These are phyloP conservation scores for Corythoichthys haematopterus DNA, from an alignment of 2,113 vertebrate genomes.

Conservation along the genomic window DNA sequence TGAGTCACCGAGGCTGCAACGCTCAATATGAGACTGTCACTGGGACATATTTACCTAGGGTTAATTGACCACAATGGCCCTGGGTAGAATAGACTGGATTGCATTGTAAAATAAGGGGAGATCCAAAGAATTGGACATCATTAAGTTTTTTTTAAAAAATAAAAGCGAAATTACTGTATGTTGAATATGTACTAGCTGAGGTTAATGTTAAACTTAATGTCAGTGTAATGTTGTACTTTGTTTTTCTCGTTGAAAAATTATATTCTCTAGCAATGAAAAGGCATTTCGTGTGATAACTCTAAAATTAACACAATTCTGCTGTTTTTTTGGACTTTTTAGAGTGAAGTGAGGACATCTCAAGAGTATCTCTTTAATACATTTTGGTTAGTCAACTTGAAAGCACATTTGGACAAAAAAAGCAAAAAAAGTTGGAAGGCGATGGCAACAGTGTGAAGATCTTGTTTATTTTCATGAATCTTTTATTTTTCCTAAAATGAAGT, in stretches of 20 bases:
- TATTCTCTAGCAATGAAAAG: too few relatives aligned
- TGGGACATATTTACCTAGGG: conserved; percentile 42
- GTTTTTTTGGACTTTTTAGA: too few relatives aligned
- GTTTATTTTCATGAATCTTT: too few relatives aligned
- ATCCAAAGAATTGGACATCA: background rate
- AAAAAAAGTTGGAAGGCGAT: too few relatives aligned
- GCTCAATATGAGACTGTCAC: conserved; percentile 49
- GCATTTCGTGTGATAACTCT: too few relatives aligned
- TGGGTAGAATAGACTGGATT: conserved; percentile 43
- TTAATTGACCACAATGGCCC: conserved; percentile 32
- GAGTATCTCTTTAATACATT: too few relatives aligned
- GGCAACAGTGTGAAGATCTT: too few relatives aligned
- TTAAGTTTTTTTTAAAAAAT: background rate
- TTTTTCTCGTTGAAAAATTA: background rate
- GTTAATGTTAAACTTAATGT: background rate
- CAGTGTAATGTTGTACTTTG: background rate
- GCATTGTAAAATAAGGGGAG: conserved; percentile 19
- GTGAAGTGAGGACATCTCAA: too few relatives aligned
- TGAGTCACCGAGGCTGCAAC: conserved; percentile 44
- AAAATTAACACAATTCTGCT: too few relatives aligned
- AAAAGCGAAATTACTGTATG: background rate
- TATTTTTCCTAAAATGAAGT: too few relatives aligned
- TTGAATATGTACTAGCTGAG: background rate
- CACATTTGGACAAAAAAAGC: too few relatives aligned
- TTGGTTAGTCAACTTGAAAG: too few relatives aligned